Evolutionary conservation across 2,888 invertebrate genomes (phyloP).

Genomic region (Acleris holmiana): DNA sequence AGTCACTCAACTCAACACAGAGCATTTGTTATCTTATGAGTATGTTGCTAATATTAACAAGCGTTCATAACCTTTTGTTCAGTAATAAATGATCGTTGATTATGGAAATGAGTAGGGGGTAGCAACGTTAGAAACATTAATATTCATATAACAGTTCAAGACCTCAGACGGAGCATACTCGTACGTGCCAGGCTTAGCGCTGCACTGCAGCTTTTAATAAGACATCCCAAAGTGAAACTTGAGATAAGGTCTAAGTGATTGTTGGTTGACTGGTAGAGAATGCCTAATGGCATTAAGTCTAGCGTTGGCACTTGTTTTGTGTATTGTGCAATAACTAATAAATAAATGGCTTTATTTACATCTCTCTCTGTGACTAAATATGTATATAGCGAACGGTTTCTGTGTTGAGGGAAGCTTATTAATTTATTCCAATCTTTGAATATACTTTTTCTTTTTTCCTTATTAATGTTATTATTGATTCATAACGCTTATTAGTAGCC

Average conservation of each 20-base stretch:
- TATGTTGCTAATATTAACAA: constrained; percentile 17
- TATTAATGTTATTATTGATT: too few relatives aligned
- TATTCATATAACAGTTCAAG: constrained; percentile 20
- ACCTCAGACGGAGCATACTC: constrained; percentile 11
- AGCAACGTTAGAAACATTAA: constrained; percentile 18
- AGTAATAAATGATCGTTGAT: constrained; percentile 15
- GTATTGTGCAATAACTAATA: too few relatives aligned
- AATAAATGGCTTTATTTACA: too few relatives aligned
- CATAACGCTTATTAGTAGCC: too few relatives aligned
- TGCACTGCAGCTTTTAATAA: constrained; percentile 16
- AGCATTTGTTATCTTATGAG: constrained; percentile 17
- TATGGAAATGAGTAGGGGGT: constrained; percentile 13
- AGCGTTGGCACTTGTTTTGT: too few relatives aligned
- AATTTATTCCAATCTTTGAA: too few relatives aligned
- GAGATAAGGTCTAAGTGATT: background rate
- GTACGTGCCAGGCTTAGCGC: constrained; percentile 10
- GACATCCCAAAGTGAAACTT: background rate
- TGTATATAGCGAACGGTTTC: too few relatives aligned
- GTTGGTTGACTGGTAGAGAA: too few relatives aligned
- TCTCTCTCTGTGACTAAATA: too few relatives aligned
- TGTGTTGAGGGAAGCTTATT: too few relatives aligned
- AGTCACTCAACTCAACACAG: constrained; percentile 20
- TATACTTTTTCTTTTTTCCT: too few relatives aligned
- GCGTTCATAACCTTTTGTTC: constrained; percentile 12
- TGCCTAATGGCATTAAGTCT: too few relatives aligned